Conservation (phyloP, 2,113 vertebrate genomes). For the Microtus oregoni region DNA sequence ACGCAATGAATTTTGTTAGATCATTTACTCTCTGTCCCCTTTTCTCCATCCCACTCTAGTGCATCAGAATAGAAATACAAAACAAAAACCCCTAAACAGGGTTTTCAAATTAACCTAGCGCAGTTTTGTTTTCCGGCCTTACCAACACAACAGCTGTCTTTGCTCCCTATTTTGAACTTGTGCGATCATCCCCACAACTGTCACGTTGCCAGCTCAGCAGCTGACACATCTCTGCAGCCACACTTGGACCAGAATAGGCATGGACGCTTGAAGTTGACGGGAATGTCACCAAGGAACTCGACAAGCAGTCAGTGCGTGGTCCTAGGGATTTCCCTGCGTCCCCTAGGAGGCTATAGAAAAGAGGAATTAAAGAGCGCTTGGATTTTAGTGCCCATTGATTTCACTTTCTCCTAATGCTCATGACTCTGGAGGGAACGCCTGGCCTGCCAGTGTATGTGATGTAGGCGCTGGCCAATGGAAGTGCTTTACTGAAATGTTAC, state of each 20-base stretch:
- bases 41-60: background rate
- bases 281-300: background rate
- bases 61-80: background rate
- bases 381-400: background rate
- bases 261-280: background rate
- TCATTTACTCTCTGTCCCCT: background rate
- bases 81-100: background rate
- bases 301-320: background rate
- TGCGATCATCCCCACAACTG: background rate
- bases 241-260: background rate
- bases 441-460: background rate
- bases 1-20: background rate
- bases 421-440: background rate
- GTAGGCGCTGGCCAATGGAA: background rate
- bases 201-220: slow-evolving; percentile 49
- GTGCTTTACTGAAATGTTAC: background rate
- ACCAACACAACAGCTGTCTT: slow-evolving; percentile 19
- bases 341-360: background rate
- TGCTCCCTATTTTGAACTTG: slow-evolving; percentile 64
- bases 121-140: slow-evolving; percentile 27
- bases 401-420: slow-evolving; percentile 24
- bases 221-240: slow-evolving; percentile 2
- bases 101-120: slow-evolving; percentile 4
- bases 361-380: slow-evolving; percentile 1
- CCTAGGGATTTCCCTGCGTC: background rate